Conservation (phyloP, 2,797 vertebrate species). For the Macropus fuliginosus region DNA sequence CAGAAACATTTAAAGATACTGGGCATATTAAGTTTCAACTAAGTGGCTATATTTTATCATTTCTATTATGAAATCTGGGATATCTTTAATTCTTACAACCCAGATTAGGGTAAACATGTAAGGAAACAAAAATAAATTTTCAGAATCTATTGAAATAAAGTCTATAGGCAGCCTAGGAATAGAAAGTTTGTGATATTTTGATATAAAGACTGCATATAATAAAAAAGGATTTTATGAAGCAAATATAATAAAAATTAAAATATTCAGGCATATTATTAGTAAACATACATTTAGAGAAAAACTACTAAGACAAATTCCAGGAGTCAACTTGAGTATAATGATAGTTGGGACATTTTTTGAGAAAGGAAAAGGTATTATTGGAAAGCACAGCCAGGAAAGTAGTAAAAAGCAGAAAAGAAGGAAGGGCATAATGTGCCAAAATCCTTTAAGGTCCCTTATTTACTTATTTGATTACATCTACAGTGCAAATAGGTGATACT, state of each 20-base stretch:
- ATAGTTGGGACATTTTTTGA: slow-evolving; percentile 57
- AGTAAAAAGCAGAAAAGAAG: slow-evolving; percentile 31
- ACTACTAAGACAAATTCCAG: slow-evolving; percentile 51
- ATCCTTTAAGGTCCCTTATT: slow-evolving; percentile 27
- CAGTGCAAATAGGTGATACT: slow-evolving; percentile 71
- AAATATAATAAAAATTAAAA: slow-evolving; percentile 59
- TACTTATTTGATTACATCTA: slow-evolving; percentile 62
- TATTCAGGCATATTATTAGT: slow-evolving; percentile 60
- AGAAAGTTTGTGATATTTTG: background rate
- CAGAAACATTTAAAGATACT: slow-evolving; percentile 36
- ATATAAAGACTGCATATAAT: slow-evolving; percentile 58
- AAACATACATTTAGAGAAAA: slow-evolving; percentile 34
- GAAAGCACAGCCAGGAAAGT: slow-evolving; percentile 58
- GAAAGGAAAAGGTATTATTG: slow-evolving; percentile 61
- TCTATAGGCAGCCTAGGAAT: slow-evolving; percentile 42
- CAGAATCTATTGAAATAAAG: slow-evolving; percentile 49
- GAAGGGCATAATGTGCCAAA: background rate
- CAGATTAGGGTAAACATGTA: background rate
- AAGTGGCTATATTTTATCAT: slow-evolving; percentile 4
- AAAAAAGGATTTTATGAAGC: slow-evolving; percentile 52
- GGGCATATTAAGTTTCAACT: slow-evolving; percentile 48
- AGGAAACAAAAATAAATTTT: slow-evolving; percentile 40
- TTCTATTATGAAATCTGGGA: background rate
- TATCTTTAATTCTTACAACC: slow-evolving; percentile 52
- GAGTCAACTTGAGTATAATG: slow-evolving; percentile 40